A percentile compares a stretch with the other conserved stretches of the same genome.
phyloP scores from a whole-genome alignment of 2,888 invertebrate genomes.

The Pandemis heparana region DNA sequence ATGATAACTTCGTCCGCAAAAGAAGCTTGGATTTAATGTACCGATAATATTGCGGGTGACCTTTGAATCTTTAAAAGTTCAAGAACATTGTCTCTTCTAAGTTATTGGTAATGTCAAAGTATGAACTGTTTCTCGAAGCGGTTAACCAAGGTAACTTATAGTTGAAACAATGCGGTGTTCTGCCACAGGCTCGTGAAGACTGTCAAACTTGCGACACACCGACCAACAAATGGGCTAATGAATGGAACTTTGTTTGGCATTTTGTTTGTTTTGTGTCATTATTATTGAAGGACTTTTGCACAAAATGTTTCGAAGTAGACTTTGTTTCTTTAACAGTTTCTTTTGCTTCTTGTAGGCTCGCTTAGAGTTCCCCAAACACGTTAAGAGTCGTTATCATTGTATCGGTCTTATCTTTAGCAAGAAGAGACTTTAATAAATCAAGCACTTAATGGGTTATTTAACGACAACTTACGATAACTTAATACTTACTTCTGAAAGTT shows the following conservation, averaged over 20 bases:
- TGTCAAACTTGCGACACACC: constrained; percentile 28
- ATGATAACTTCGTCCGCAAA: constrained; percentile 35
- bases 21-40: constrained; percentile 33
- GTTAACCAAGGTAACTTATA: constrained; percentile 40
- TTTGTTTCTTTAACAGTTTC: neutral
- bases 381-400: too few species aligned
- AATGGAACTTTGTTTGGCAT: constrained; percentile 10
- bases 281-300: neutral
- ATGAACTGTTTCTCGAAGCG: constrained; percentile 36
- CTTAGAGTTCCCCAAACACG: too few species aligned
- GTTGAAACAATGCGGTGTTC: constrained; percentile 31
- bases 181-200: constrained; percentile 22
- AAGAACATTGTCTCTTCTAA: constrained; percentile 44
- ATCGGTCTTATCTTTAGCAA: too few species aligned
- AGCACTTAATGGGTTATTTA: too few species aligned
- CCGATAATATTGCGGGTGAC: constrained; percentile 32
- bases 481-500: too few species aligned
- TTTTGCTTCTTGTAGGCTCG: too few species aligned
- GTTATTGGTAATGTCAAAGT: constrained; percentile 44
- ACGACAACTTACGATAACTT: too few species aligned
- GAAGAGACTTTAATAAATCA: too few species aligned
- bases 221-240: constrained; percentile 34
- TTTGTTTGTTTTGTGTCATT: constrained; percentile 27
- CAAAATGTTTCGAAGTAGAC: neutral
- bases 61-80: constrained; percentile 45